Conservation (phyloP, 2,888 invertebrate genomes). For the Chymomyza procnemis region DNA sequence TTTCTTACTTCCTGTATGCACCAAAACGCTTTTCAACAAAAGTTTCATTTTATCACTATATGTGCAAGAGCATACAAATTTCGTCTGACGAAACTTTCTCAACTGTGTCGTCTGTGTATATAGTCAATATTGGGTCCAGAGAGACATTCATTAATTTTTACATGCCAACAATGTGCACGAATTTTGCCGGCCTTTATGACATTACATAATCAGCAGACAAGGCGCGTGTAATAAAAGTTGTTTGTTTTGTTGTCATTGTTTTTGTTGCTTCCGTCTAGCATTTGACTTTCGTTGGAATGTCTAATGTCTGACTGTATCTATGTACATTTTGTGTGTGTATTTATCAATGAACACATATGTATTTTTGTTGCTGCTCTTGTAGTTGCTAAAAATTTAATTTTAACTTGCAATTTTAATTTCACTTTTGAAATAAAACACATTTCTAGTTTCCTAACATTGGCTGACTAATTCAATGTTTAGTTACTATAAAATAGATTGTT, state of each 20-base stretch:
- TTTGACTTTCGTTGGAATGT: not conserved
- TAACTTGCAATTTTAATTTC: not conserved
- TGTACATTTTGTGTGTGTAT: not conserved
- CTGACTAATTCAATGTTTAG: not conserved
- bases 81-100: not conserved
- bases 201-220: conserved; percentile 50
- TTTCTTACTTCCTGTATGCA: no score
- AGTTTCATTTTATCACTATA: no score
- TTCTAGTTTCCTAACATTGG: conserved; percentile 29
- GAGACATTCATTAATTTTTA: conserved; percentile 34
- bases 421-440: conserved; percentile 16
- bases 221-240: conserved; percentile 2
- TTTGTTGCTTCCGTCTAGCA: not conserved
- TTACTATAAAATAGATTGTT: not conserved
- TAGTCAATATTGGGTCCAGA: conserved; percentile 15
- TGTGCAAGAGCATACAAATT: not conserved
- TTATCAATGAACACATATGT: not conserved
- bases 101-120: not conserved
- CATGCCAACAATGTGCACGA: conserved; percentile 24
- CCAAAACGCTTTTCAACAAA: no score
- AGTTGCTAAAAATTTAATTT: not conserved
- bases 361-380: not conserved
- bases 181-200: not conserved
- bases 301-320: not conserved
- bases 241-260: conserved; percentile 7